These are phyloP conservation scores for Drosophila kepulauana DNA, from an alignment of 1,140 invertebrate species.

Conservation along the genomic window DNA sequence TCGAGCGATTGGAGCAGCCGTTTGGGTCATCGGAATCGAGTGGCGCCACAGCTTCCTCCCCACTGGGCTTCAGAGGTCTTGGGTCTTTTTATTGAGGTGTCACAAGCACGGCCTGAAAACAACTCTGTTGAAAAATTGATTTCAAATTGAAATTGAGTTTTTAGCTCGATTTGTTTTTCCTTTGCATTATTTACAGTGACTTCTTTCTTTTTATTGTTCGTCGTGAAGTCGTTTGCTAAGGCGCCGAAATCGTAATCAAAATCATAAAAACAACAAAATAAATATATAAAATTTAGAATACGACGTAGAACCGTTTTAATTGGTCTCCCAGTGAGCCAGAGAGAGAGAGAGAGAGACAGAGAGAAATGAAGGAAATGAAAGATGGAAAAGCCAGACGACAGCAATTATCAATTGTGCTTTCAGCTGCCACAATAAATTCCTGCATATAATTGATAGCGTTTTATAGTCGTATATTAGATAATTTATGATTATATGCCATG, in stretches of 20 bases:
- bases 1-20: slow-evolving; percentile 17
- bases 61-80: slow-evolving; percentile 28
- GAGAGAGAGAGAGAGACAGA: slow-evolving; percentile 8
- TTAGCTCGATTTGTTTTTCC: slow-evolving; percentile 38
- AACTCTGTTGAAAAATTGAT: slow-evolving; percentile 78
- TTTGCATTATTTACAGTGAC: slow-evolving; percentile 27
- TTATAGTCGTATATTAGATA: slow-evolving; percentile 51
- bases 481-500: slow-evolving; percentile 67
- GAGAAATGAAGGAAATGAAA: slow-evolving; percentile 17
- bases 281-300: slow-evolving; percentile 49
- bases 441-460: slow-evolving; percentile 67
- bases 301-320: slow-evolving; percentile 68
- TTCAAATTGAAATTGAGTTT: slow-evolving; percentile 77
- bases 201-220: slow-evolving; percentile 60
- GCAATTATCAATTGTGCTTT: slow-evolving; percentile 77
- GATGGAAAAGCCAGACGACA: slow-evolving; percentile 67
- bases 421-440: slow-evolving; percentile 70
- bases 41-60: slow-evolving; percentile 57
- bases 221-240: slow-evolving; percentile 54
- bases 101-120: slow-evolving; percentile 56
- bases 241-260: slow-evolving; percentile 81
- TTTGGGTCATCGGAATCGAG: slow-evolving; percentile 11
- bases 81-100: slow-evolving; percentile 72
- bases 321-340: slow-evolving; percentile 51
- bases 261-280: slow-evolving; percentile 55